These are phyloP conservation scores for Ptiloglossa arizonensis DNA, from an alignment of 1,140 invertebrate species.

Conservation along the genomic window DNA sequence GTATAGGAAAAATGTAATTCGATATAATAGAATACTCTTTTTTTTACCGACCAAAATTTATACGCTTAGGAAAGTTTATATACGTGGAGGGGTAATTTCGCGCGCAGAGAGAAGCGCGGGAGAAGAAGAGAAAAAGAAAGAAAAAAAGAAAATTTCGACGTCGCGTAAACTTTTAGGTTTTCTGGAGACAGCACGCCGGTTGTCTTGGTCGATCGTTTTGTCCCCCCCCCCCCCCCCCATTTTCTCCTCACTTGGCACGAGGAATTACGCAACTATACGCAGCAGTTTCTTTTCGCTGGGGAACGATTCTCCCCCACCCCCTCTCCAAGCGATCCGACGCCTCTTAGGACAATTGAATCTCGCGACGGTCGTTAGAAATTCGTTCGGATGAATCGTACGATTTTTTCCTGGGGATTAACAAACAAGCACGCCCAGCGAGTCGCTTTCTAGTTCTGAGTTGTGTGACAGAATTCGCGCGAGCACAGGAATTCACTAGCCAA, in stretches of 20 bases:
- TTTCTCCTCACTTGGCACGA: not conserved
- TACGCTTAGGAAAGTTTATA: constrained; percentile 38
- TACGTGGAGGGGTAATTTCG: not conserved
- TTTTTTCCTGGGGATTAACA: not conserved
- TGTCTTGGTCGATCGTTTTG: no score
- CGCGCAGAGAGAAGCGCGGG: constrained; percentile 8
- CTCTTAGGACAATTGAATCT: not conserved
- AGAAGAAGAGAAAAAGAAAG: not conserved
- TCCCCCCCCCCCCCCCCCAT: no score
- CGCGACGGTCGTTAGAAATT: not conserved
- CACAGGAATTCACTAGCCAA: not conserved
- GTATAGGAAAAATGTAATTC: constrained; percentile 33
- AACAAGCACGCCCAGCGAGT: not conserved
- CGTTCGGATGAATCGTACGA: not conserved
- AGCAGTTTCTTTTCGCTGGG: not conserved
- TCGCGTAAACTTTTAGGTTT: not conserved
- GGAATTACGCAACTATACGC: not conserved
- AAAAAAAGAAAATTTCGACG: not conserved
- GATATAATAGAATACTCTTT: constrained; percentile 36
- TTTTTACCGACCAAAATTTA: constrained; percentile 51
- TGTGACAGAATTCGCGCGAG: constrained; percentile 11
- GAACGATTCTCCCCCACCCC: no score
- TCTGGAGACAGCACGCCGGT: not conserved
- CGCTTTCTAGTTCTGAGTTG: constrained; percentile 23
- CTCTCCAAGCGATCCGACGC: not conserved